Evolutionary conservation across 2,888 invertebrate species (phyloP).

Genomic region (Gastracanthus pulcherrimus): DNA sequence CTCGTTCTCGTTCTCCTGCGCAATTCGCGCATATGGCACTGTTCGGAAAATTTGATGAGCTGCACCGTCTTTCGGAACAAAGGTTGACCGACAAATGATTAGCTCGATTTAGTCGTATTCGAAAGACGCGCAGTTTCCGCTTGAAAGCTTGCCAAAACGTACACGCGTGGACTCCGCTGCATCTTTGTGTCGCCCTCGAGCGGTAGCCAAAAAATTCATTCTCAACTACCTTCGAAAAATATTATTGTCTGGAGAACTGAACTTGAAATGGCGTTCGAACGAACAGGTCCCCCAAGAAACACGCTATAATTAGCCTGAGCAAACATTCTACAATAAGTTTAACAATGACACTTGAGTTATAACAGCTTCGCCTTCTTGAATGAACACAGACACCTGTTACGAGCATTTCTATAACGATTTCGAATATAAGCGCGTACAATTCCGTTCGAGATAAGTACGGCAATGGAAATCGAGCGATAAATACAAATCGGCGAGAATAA

Average conservation of each 20-base stretch:
- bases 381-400: not conserved
- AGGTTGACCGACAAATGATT: not conserved
- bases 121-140: constrained; percentile 13
- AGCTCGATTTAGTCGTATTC: not conserved
- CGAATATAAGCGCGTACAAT: not conserved
- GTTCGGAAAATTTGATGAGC: not conserved
- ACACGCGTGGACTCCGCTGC: not conserved
- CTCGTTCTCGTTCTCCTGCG: no score
- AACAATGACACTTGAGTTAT: no score
- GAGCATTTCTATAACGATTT: not conserved
- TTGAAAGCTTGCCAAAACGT: constrained; percentile 26
- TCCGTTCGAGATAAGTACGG: not conserved
- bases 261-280: no score
- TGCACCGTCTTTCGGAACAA: not conserved
- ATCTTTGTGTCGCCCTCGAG: not conserved
- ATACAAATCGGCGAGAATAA: not conserved
- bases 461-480: not conserved
- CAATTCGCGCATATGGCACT: not conserved
- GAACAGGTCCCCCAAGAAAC: no score
- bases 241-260: not conserved
- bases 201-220: not conserved
- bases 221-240: not conserved
- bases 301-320: no score
- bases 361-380: not conserved
- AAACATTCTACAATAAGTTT: no score